Evolutionary conservation across 2,797 vertebrate species (phyloP).

Genomic region (Ispidina picta): DNA sequence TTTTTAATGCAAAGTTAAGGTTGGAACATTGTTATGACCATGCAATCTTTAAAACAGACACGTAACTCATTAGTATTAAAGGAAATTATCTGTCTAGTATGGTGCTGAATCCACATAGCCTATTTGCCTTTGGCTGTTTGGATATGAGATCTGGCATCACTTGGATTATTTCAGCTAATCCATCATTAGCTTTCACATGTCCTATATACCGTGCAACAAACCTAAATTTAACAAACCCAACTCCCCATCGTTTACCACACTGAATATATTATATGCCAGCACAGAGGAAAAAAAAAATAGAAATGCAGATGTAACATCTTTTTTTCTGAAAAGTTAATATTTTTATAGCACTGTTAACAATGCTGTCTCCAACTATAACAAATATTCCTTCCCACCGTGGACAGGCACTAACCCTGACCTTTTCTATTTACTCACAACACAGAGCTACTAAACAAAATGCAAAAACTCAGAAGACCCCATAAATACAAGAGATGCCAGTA

Average conservation of each 20-base stretch:
- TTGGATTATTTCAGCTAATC: conserved; percentile 69
- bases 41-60: conserved; percentile 61
- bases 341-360: neutral
- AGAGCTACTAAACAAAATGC: neutral
- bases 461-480: neutral
- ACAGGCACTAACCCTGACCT: neutral
- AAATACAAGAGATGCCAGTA: neutral
- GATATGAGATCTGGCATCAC: conserved; percentile 56
- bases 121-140: conserved; percentile 63
- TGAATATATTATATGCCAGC: conserved; percentile 42
- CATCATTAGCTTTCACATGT: conserved; percentile 65
- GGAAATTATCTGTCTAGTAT: conserved; percentile 58
- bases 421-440: neutral
- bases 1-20: conserved; percentile 47
- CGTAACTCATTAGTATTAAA: conserved; percentile 53
- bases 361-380: neutral
- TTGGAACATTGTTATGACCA: conserved; percentile 6
- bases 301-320: conserved; percentile 28
- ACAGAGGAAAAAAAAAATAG: conserved; percentile 22
- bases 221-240: conserved; percentile 55
- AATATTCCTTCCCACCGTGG: neutral
- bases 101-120: conserved; percentile 41
- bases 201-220: conserved; percentile 48
- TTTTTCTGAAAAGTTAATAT: conserved; percentile 34
- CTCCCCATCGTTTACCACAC: conserved; percentile 11